Percentiles rank a stretch among this genome's conserved stretches.
Conservation (phyloP, 2,888 invertebrate genomes). For the Agriotes lineatus region DNA sequence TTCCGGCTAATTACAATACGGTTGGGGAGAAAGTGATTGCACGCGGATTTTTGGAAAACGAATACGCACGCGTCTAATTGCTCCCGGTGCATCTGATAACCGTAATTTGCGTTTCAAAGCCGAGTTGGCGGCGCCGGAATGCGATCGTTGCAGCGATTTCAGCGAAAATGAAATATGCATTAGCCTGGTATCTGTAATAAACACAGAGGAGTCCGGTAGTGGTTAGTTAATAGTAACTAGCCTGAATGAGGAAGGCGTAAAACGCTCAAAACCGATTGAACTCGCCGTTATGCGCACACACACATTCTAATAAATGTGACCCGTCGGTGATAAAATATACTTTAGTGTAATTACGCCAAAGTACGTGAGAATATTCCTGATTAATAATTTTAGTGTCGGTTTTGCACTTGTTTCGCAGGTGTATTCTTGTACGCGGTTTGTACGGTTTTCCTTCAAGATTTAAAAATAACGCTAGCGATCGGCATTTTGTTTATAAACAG, state of each 20-base stretch:
- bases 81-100: conserved; percentile 19
- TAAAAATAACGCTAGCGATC: too few species aligned
- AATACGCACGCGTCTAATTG: neutral
- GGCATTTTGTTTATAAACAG: neutral
- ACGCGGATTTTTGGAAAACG: conserved; percentile 18
- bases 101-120: conserved; percentile 14
- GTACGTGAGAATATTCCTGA: conserved; percentile 7
- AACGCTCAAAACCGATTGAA: neutral
- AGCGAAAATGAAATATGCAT: conserved; percentile 12
- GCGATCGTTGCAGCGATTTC: neutral
- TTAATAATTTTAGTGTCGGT: neutral
- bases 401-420: neutral
- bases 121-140: neutral
- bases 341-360: neutral
- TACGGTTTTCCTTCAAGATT: too few species aligned
- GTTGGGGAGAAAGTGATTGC: conserved; percentile 42
- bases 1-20: conserved; percentile 51
- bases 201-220: neutral
- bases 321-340: neutral
- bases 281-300: neutral
- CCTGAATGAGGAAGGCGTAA: neutral
- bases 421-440: too few species aligned
- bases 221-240: neutral
- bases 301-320: conserved; percentile 8
- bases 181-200: neutral